Evolutionary conservation across 2,797 vertebrate genomes (phyloP), one percentile per base, ranked within the genome.

Genomic region (Lepus oiostolus): DNA sequence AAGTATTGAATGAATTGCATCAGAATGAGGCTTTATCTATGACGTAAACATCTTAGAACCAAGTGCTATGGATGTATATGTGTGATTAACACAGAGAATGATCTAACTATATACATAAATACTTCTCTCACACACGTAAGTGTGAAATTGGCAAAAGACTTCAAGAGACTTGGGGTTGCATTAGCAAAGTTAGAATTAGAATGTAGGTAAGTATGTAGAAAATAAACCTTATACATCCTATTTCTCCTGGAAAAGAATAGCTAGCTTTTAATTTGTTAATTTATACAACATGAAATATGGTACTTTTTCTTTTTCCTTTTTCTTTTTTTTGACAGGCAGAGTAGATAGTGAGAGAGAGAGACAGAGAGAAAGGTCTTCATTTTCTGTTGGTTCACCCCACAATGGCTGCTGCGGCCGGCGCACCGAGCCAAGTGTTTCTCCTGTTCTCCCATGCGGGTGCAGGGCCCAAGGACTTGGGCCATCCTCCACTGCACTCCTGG

Each of bases 101-200:
- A 68, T 21, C n/a, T 47, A 68, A 24, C 16, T 21, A 63, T 26
- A 63, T 26, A 63, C 10, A 28, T 21, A 63, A 9, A 63, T 60
- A 60, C 58, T 16, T 21, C 14, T 35, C 62, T 24, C 62, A 63
- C 26, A 63, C 7, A 42, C 5, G 13, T 77, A 30, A 16, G 9
- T 58, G 52, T 86, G 68, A 91, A 94, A 91, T 35, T 92, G 38
- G 65, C 30, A 50, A 76, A 77, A 70, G 13, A 52, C 19, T 84
- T 93, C 58, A 52, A 76, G 71, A 87, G 32, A 93, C 17, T 65
- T 86, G 11, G 81, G 3, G 3, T 70, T 95, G 67, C n/a, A 26
- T 91, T 92, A 54, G 74, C 86, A 92, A 52, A 32, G 21, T 90
- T 88, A 93, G n/a, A 5, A 85, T 54, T 77, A n/a, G 28, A 91